These are phyloP conservation scores for Tethea ocularis DNA, from an alignment of 2,888 invertebrate genomes.

Conservation along the genomic window DNA sequence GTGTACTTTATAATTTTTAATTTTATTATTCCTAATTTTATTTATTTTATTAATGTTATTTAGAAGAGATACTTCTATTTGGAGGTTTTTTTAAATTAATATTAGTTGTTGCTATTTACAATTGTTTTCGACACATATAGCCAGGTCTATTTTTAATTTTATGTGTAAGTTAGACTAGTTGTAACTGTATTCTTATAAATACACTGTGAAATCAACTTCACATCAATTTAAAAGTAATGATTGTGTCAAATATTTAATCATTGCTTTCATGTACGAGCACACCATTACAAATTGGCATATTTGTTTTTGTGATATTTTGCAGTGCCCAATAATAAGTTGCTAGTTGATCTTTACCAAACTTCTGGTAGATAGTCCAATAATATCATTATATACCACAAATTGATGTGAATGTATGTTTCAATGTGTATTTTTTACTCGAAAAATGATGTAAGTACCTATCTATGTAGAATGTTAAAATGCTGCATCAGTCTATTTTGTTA, in stretches of 20 bases:
- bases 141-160: constrained; percentile 61
- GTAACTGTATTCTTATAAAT: constrained; percentile 20
- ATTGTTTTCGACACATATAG: constrained; percentile 69
- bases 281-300: background rate
- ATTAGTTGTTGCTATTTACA: constrained; percentile 79
- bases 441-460: too few relatives aligned
- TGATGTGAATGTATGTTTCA: too few relatives aligned
- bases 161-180: constrained; percentile 41
- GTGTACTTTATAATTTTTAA: constrained; percentile 33
- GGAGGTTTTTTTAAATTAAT: constrained; percentile 68
- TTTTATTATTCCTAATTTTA: constrained; percentile 55
- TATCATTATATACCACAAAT: background rate
- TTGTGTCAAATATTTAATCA: background rate
- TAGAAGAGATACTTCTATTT: constrained; percentile 59
- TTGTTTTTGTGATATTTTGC: background rate
- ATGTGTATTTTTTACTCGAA: too few relatives aligned
- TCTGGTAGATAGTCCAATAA: background rate
- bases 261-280: background rate
- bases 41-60: constrained; percentile 64
- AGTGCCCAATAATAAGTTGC: background rate
- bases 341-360: background rate
- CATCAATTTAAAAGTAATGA: background rate
- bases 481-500: too few relatives aligned
- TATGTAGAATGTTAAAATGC: too few relatives aligned
- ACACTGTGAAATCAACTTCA: background rate